Percentiles rank a stretch among this genome's conserved stretches.
phyloP scores from a whole-genome alignment of 2,888 invertebrate genomes.

The Rotaria sp. region DNA sequence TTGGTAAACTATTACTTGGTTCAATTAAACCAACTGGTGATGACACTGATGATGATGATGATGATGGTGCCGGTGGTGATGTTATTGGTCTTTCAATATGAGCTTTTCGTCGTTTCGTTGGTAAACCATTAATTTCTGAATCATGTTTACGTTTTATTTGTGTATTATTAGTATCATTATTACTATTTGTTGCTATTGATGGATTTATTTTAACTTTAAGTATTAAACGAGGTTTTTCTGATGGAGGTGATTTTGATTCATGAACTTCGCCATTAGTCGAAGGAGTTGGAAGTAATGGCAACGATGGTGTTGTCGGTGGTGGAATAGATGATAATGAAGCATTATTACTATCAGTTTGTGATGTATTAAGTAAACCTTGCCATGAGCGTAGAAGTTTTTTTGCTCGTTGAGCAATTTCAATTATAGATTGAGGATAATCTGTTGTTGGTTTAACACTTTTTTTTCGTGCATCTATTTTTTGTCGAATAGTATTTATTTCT shows the following conservation, averaged over 20 bases:
- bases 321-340: neutral
- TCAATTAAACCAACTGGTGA: neutral
- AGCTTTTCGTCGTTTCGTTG: neutral
- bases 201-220: neutral
- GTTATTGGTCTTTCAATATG: neutral
- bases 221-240: neutral
- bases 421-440: neutral
- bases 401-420: constrained; percentile 28
- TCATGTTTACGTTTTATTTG: neutral
- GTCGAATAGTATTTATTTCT: constrained; percentile 4
- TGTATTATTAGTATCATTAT: neutral
- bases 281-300: neutral
- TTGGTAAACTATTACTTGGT: neutral
- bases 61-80: neutral
- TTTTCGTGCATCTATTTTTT: neutral
- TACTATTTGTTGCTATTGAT: constrained; percentile 3
- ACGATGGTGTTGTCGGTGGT: neutral
- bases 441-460: neutral
- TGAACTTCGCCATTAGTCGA: neutral
- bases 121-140: neutral
- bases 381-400: neutral
- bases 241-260: neutral
- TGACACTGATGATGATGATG: neutral
- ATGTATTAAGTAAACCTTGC: constrained; percentile 22
- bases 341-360: neutral